Base-by-base conservation (phyloP, 2,888 invertebrate genomes). In the Stenchaetothrips biformis region DNA sequence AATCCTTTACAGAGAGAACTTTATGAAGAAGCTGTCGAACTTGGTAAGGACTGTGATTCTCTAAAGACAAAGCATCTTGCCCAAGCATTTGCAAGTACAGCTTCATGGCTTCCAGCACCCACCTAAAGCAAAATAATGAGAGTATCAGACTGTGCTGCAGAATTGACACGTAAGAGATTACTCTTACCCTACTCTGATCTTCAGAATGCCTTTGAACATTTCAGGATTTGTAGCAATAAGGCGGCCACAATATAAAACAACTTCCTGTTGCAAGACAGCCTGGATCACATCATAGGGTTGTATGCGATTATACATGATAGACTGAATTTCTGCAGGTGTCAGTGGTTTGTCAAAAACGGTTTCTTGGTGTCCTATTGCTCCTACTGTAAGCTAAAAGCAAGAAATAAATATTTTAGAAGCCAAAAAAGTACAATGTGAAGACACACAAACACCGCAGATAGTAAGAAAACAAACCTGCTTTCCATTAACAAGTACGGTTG, bases 341-440 rank as follows among this genome's bases (percentile, higher is more conserved):
- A 98, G 94, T 0, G 99, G 99, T 85, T 98, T 97, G 87, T 97
- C 97, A 85, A 99, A 95, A n/a, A 96, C 94, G 0, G 96, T 95
- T 88, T 99, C 99, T 84, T 96, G 94, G 83, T 95, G 94, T 0
- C 97, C 97, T 85, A 96, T 94, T 80, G 98, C 96, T 48, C 98
- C 98, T 2, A 98, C 95, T 0, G 98, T 97, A 81, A 97, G 88
- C 94, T 90, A 25, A 82, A 82, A 86, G 82, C 82, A n/a, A 79
- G 80, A 83, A 37, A 37, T 37, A 80, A 25, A 79, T 74, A 21
- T 16, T 47, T 78, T 18, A 59, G 37, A 37, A 37, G 2, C 4
- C 2, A 37, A 37, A 1, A 37, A 4, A 37, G 4, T 47, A 0
- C 16, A 48, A 78, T 13, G 18, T 67, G 77, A 13, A 4, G 2